These are phyloP conservation scores for Chrysocyon brachyurus DNA, from an alignment of 2,797 vertebrate genomes.

Conservation along the genomic window DNA sequence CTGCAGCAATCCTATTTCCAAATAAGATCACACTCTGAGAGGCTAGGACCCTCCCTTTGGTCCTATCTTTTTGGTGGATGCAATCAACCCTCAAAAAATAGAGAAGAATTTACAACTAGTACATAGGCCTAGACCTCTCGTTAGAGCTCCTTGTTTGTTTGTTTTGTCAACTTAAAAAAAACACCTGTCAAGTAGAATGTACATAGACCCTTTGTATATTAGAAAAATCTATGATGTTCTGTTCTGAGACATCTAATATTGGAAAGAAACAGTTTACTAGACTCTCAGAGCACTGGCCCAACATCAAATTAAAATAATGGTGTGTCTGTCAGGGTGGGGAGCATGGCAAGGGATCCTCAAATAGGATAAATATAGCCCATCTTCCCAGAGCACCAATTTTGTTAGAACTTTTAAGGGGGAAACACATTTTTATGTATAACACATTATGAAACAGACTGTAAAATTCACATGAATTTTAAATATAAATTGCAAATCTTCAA, in stretches of 20 bases:
- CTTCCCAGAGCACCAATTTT: conserved; percentile 57
- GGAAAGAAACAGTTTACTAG: conserved; percentile 14
- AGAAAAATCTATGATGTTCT: background rate
- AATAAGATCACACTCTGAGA: background rate
- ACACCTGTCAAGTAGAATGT: background rate
- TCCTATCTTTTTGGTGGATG: background rate
- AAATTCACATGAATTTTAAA: conserved; percentile 79
- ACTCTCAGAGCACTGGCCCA: background rate
- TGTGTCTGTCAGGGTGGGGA: background rate
- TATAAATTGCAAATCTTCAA: conserved; percentile 82
- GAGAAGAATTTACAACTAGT: background rate
- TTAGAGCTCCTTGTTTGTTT: background rate
- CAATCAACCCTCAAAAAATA: background rate
- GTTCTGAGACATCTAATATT: background rate
- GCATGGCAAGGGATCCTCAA: background rate
- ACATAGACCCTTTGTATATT: background rate
- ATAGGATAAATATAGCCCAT: background rate
- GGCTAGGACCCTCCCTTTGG: background rate
- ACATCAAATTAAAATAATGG: conserved; percentile 2
- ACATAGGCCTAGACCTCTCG: background rate
- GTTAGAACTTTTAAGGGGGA: conserved; percentile 63
- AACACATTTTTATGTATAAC: conserved; percentile 74
- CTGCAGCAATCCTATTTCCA: background rate
- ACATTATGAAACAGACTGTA: conserved; percentile 80
- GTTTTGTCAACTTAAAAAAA: background rate